Evolutionary conservation across 2,113 vertebrate species (phyloP), one percentile per base, ranked within the genome.

Genomic region (Misgurnus mizolepis): DNA sequence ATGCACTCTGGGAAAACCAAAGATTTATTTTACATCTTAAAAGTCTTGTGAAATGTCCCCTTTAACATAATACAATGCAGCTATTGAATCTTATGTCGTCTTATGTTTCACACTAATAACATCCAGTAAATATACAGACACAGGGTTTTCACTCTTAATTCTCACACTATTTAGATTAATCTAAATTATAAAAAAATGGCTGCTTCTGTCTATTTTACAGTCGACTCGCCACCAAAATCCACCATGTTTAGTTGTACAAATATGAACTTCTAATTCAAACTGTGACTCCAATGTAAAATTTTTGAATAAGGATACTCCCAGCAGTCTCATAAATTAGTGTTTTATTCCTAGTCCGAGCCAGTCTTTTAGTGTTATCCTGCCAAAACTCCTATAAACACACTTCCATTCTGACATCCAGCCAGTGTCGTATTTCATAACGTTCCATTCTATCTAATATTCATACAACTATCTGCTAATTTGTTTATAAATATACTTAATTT

Each of bases 321-420:
- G 78, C 86, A 87, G 89, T 70, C 92, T 85, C 76, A 77, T 90
- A 93, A 90, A 91, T 90, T 89, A 82, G 73, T 86, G 80, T 81
- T 88, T 86, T 86, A 89, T 88, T 87, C 80, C 91, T 88, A 85
- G 87, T 88, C 87, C 90, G 87, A 88, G 90, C 79, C 40, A 40
- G 73, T 78, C 85, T 83, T 85, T 84, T 34, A 79, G 84, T 82
- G 82, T 88, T 74, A 85, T 88, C 85, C 84, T 89, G 91, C 91
- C 91, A 91, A 87, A 87, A 78, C 78, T 53, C 89, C 84, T 85
- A 91, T 88, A 91, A 91, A 91, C 88, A 89, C 88, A 87, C 84
- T 80, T 88, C 87, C 89, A 88, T 55, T 86, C 82, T 89, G 64
- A 80, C 85, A 81, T 80, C 86, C 85, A 68, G 90, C 90, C 90